Conservation (phyloP, 2,797 vertebrate species). For the Cuculus canorus region DNA sequence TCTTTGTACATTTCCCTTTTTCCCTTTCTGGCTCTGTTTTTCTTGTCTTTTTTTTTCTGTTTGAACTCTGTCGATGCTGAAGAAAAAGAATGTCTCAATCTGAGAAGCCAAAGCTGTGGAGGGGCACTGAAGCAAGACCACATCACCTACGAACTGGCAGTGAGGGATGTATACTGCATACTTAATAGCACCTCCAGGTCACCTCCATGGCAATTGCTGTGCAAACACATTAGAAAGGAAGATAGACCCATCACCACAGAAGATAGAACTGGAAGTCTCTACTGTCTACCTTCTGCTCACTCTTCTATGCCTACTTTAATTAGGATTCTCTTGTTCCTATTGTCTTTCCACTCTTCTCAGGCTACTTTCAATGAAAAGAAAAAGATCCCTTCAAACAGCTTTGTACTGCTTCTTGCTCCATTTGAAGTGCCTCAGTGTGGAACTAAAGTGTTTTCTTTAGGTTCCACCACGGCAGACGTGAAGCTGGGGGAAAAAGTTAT, state of each 20-base stretch:
- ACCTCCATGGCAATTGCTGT: neutral
- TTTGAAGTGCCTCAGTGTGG: neutral
- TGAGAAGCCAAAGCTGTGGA: neutral
- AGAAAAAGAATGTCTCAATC: neutral
- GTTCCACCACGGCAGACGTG: neutral
- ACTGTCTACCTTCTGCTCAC: neutral
- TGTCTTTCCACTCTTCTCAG: neutral
- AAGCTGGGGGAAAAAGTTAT: neutral
- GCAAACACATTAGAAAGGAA: neutral
- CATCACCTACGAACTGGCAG: neutral
- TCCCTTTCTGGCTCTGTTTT: neutral
- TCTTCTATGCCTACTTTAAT: neutral
- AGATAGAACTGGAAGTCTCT: neutral
- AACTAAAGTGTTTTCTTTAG: neutral
- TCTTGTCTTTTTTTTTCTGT: neutral
- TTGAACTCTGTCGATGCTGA: neutral
- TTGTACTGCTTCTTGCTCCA: neutral
- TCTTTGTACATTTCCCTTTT: neutral
- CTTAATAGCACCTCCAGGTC: neutral
- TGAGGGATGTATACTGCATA: neutral
- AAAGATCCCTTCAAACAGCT: neutral
- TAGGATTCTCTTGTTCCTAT: neutral
- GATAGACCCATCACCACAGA: neutral
- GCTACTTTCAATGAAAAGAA: neutral
- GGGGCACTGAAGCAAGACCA: neutral